Percentiles rank a stretch among this genome's conserved stretches.
Evolutionary conservation across 2,113 vertebrate species (phyloP).

Genomic region (Ciconia boyciana): DNA sequence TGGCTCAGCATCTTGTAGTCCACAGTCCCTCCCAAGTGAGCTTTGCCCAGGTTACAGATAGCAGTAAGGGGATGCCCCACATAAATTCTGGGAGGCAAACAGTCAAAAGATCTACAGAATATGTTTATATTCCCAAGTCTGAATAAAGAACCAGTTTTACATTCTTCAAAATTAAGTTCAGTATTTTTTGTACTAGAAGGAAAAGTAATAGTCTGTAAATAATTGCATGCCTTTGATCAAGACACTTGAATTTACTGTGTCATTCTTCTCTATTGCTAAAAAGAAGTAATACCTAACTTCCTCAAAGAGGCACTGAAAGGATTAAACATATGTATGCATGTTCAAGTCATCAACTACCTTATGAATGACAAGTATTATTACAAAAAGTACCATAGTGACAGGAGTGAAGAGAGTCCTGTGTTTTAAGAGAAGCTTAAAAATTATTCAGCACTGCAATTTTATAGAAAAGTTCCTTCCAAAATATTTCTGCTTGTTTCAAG

Average conservation of each 20-base stretch:
- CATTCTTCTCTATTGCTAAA: background rate
- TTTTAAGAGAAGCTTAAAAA: background rate
- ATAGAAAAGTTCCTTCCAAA: background rate
- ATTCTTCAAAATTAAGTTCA: background rate
- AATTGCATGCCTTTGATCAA: slow-evolving; percentile 27
- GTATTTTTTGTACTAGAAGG: background rate
- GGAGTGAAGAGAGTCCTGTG: background rate
- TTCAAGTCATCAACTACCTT: background rate
- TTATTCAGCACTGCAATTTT: background rate
- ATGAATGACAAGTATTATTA: slow-evolving; percentile 1
- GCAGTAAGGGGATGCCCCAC: background rate
- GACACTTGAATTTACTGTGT: background rate
- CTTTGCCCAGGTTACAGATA: background rate
- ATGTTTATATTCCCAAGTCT: background rate
- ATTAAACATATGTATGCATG: background rate
- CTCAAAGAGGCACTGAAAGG: background rate
- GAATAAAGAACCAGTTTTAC: background rate
- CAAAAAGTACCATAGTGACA: background rate
- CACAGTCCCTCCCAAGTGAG: background rate
- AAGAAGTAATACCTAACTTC: slow-evolving; percentile 1
- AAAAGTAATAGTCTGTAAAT: slow-evolving; percentile 20
- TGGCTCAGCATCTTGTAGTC: background rate
- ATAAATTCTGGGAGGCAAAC: background rate
- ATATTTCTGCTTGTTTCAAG: background rate
- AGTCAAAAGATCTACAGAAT: background rate